Evolutionary conservation across 2,113 vertebrate species (phyloP).

Genomic region (Apaloderma vittatum): DNA sequence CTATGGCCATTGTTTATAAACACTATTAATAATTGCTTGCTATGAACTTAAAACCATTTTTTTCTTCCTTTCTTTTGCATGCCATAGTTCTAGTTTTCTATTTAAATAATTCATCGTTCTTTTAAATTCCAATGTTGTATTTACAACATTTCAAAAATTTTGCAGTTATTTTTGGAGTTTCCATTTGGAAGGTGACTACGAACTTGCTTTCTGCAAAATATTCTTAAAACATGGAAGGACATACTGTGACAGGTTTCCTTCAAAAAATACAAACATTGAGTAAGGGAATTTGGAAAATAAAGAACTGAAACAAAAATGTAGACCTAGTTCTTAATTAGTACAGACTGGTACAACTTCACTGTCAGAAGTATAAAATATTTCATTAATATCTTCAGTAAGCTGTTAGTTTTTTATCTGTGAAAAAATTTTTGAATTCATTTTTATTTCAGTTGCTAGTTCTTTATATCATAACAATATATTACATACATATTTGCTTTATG

Average conservation of each 20-base stretch:
- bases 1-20: not conserved
- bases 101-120: not conserved
- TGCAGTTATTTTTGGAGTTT: not conserved
- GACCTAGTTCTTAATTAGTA: not conserved
- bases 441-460: not conserved
- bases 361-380: not conserved
- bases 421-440: not conserved
- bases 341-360: not conserved
- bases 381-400: not conserved
- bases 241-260: not conserved
- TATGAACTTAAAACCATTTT: not conserved
- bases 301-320: not conserved
- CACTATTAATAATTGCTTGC: not conserved
- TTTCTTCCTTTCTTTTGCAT: constrained; percentile 8
- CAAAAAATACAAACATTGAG: not conserved
- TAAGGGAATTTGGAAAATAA: not conserved
- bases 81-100: not conserved
- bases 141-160: not conserved
- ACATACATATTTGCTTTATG: not conserved
- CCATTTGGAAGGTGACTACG: not conserved
- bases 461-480: not conserved
- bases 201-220: not conserved
- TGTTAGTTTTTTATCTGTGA: not conserved
- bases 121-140: not conserved
- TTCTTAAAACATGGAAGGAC: not conserved